Conservation (phyloP, 1,140 invertebrate species). For the Zaprionus capensis region DNA sequence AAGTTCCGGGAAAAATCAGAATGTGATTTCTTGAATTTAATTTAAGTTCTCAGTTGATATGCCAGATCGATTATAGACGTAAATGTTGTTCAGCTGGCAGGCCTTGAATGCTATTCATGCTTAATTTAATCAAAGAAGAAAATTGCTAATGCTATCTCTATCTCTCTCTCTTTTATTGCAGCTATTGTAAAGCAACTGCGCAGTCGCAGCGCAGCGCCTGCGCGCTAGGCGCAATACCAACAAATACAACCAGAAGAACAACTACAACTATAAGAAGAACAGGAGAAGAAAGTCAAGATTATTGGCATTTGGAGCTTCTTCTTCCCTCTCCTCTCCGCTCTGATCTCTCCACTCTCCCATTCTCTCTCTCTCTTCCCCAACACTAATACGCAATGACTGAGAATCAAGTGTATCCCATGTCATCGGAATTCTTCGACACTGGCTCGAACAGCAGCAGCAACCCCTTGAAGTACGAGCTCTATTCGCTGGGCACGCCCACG, state of each 20-base stretch:
- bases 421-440: slow-evolving; percentile 83
- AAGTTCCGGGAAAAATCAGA: not conserved
- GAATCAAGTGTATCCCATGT: slow-evolving; percentile 83
- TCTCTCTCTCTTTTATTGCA: slow-evolving; percentile 44
- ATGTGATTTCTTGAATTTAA: slow-evolving; percentile 1
- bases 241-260: slow-evolving; percentile 2
- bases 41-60: not conserved
- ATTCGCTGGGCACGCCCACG: slow-evolving; percentile 69
- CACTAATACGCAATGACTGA: slow-evolving; percentile 72
- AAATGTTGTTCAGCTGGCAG: slow-evolving; percentile 10
- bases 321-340: not conserved
- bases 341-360: slow-evolving; percentile 7
- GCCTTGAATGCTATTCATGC: slow-evolving; percentile 28
- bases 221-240: slow-evolving; percentile 44
- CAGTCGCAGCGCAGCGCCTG: slow-evolving; percentile 53
- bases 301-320: not conserved
- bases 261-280: not conserved
- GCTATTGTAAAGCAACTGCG: slow-evolving; percentile 51
- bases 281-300: not conserved
- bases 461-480: slow-evolving; percentile 77
- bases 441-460: slow-evolving; percentile 83
- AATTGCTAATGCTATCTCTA: not conserved
- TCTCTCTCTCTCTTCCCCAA: not conserved
- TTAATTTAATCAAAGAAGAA: slow-evolving; percentile 9
- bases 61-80: not conserved